These are phyloP conservation scores for Campopleginae sp. DNA, from an alignment of 2,888 invertebrate species.

Conservation along the genomic window DNA sequence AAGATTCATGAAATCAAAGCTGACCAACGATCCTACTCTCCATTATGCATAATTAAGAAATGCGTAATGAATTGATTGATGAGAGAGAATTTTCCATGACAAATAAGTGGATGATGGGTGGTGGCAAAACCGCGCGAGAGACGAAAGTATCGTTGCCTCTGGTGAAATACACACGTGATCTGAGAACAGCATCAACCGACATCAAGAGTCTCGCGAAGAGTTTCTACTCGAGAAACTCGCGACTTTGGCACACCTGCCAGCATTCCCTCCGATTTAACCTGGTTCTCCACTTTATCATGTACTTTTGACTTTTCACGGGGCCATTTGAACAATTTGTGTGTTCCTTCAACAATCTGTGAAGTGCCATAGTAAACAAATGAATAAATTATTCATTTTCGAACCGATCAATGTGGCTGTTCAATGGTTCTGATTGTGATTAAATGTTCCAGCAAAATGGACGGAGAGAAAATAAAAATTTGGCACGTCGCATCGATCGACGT, in stretches of 20 bases:
- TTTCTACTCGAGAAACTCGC: conserved; percentile 30
- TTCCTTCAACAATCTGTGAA: neutral
- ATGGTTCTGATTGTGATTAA: neutral
- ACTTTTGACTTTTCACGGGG: conserved; percentile 7
- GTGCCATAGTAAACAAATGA: neutral
- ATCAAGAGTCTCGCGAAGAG: conserved; percentile 26
- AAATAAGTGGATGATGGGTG: conserved; percentile 71
- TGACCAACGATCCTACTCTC: neutral
- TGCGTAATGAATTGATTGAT: neutral
- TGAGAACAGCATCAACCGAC: conserved; percentile 35
- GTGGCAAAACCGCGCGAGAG: conserved; percentile 71
- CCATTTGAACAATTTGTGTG: neutral
- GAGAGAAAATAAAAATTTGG: neutral
- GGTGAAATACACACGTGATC: conserved; percentile 41
- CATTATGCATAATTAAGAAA: neutral
- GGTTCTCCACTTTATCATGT: conserved; percentile 44
- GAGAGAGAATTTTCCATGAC: conserved; percentile 25
- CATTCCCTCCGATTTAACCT: conserved; percentile 70
- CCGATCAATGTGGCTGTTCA: neutral
- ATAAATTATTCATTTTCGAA: neutral
- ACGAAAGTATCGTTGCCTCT: conserved; percentile 73
- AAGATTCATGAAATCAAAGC: neutral
- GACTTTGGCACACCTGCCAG: conserved; percentile 81
- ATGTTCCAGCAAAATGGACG: neutral
- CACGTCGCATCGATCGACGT: neutral